Conservation (phyloP, 2,888 invertebrate genomes). For the Drosophila anomelani region DNA sequence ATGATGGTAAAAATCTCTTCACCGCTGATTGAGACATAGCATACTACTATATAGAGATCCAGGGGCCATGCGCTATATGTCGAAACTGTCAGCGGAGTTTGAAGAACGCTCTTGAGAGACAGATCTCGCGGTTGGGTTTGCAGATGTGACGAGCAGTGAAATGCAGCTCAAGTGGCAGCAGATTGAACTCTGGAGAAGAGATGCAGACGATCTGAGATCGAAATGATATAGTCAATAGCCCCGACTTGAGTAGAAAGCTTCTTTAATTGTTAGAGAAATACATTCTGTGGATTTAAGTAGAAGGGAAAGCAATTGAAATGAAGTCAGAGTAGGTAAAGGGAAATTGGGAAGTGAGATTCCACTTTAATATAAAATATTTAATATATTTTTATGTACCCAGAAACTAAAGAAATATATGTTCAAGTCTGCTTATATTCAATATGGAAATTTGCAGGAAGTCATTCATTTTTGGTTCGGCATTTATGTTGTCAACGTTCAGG, state of each 20-base stretch:
- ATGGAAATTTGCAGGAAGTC: too few species aligned
- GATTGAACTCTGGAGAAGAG: constrained; percentile 29
- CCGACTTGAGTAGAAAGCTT: constrained; percentile 15
- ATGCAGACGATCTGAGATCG: constrained; percentile 12
- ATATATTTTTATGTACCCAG: not conserved
- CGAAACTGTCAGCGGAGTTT: constrained; percentile 60
- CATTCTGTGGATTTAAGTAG: not conserved
- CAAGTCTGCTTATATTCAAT: not conserved
- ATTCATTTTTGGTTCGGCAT: not conserved
- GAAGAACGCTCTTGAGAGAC: constrained; percentile 52
- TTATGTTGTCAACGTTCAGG: not conserved
- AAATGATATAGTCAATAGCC: constrained; percentile 6
- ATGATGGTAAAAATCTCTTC: constrained; percentile 54
- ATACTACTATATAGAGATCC: constrained; percentile 18
- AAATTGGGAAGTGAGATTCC: not conserved
- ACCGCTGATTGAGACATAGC: constrained; percentile 71
- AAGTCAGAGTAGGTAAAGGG: not conserved
- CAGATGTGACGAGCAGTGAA: constrained; percentile 47
- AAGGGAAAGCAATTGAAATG: not conserved
- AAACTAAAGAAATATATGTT: not conserved
- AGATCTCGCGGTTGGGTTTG: not conserved
- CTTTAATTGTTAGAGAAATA: constrained; percentile 7
- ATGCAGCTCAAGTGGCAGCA: constrained; percentile 40
- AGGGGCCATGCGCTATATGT: constrained; percentile 54
- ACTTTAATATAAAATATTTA: not conserved